Base-by-base conservation (phyloP, 37 sponge, comb jelly and placozoan species). In the Aplysina aerophoba region DNA sequence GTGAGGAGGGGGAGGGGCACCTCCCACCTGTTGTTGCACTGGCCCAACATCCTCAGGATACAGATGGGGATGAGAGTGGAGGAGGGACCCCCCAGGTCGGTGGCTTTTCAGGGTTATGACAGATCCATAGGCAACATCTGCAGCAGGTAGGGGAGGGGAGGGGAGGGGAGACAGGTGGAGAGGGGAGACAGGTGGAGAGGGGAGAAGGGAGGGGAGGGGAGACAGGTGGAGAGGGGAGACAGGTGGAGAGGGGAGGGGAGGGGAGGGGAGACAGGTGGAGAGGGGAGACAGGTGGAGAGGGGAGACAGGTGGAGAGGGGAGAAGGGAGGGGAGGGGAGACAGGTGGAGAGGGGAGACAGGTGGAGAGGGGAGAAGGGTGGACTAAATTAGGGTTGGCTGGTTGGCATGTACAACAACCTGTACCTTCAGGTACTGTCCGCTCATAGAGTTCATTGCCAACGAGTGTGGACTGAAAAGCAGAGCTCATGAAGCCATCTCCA, bases 401-500 rank as follows among this genome's bases (percentile, higher is more conserved):
- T 30, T 4, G 2, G 65, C 79, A 73, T n/a, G 35, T 30, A 65
- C 66, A 65, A 25, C 22, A 11, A 65, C 61, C 83, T 88, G 82
- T 62, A 95, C 96, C 93, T 88, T 92, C 93, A 25, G 98, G 94
- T 25, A 97, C 96, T 44, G 35, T 72, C 39, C 85, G 73, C 17
- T 97, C 93, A 66, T 95, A 82, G 21, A 97, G 81, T 27, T 93
- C 94, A 85, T 97, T 97, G 24, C 98, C 98, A 1, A 68, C 83
- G 27, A 97, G 81, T 1, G 94, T 91, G 25, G 98, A 84, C 81
- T 97, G 98, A 75, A 97, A 97, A 73, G 87, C 88, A 0, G 98
- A 97, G 62, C 96, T 95, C 88, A 95, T 95, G 85, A 97, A 97
- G 4, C 96, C 98, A 89, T 97, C 98, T n/a, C 98, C 98, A 89